These are phyloP conservation scores for Hetaerina americana DNA, from an alignment of 1,140 invertebrate genomes.

Conservation along the genomic window DNA sequence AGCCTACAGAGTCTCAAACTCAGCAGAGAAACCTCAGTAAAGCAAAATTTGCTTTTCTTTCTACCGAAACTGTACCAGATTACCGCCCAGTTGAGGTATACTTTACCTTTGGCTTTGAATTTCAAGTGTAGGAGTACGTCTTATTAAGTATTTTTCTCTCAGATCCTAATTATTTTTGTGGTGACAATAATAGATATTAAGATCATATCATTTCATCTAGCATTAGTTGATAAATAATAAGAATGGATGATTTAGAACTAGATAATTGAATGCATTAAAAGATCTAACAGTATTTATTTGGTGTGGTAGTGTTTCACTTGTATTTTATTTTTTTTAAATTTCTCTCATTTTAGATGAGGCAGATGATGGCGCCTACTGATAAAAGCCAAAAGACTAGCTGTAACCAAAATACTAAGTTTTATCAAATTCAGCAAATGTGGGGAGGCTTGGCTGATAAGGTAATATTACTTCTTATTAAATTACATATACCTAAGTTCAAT, in stretches of 20 bases:
- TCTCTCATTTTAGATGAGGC: not conserved
- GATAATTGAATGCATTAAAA: too few species aligned
- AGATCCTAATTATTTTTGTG: not conserved
- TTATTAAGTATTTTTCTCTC: not conserved
- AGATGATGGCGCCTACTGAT: slow-evolving; percentile 31
- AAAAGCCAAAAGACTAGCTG: slow-evolving; percentile 53
- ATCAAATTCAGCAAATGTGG: slow-evolving; percentile 57
- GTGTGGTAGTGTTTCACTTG: not conserved
- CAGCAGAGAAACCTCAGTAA: slow-evolving; percentile 58
- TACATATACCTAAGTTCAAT: too few species aligned
- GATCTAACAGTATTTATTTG: too few species aligned
- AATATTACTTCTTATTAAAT: too few species aligned
- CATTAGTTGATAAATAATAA: not conserved
- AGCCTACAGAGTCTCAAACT: slow-evolving; percentile 33
- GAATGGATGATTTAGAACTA: too few species aligned
- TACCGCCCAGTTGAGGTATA: slow-evolving; percentile 51
- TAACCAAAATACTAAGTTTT: slow-evolving; percentile 62
- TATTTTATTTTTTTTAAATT: not conserved
- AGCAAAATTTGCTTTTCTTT: slow-evolving; percentile 72
- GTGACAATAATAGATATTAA: not conserved
- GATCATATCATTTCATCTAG: not conserved
- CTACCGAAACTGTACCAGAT: slow-evolving; percentile 67
- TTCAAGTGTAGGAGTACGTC: not conserved
- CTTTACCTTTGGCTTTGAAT: not conserved
- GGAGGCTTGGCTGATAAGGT: slow-evolving; percentile 38